phyloP scores from a whole-genome alignment of 1,140 invertebrate species.

The Temnothorax curvispinosus region DNA sequence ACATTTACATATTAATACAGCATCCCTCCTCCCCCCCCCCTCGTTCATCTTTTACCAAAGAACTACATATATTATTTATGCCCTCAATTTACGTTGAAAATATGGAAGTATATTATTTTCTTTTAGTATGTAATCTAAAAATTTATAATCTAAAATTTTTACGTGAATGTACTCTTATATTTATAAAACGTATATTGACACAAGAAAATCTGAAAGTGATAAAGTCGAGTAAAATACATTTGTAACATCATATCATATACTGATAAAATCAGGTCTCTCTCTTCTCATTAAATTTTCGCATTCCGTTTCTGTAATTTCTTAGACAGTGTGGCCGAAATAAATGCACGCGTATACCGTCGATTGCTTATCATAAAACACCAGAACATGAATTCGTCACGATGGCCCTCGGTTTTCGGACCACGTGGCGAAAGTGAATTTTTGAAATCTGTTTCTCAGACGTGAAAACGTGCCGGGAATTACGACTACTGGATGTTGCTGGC shows the following conservation, averaged over 20 bases:
- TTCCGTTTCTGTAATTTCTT: not conserved
- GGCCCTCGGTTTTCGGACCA: not conserved
- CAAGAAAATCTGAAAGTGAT: not conserved
- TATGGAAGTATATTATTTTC: not conserved
- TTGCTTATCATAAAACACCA: slow-evolving; percentile 36
- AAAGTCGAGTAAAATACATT: not conserved
- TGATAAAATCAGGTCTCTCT: not conserved
- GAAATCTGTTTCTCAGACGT: slow-evolving; percentile 64
- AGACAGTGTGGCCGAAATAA: not conserved
- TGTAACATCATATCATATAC: not conserved
- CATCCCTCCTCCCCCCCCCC: no score
- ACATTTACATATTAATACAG: slow-evolving; percentile 22
- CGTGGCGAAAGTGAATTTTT: slow-evolving; percentile 70
- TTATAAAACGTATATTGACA: not conserved
- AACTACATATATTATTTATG: not conserved
- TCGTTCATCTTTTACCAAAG: not conserved
- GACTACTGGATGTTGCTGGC: not conserved
- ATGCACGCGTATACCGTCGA: not conserved
- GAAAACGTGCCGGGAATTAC: slow-evolving; percentile 64
- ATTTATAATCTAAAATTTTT: not conserved
- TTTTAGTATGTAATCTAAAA: not conserved
- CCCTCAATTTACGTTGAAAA: not conserved
- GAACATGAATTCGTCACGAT: slow-evolving; percentile 28
- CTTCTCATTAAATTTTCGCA: not conserved
- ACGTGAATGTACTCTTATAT: not conserved